Base-by-base conservation (phyloP, 2,113 vertebrate genomes). In the Puntigrus tetrazona region DNA sequence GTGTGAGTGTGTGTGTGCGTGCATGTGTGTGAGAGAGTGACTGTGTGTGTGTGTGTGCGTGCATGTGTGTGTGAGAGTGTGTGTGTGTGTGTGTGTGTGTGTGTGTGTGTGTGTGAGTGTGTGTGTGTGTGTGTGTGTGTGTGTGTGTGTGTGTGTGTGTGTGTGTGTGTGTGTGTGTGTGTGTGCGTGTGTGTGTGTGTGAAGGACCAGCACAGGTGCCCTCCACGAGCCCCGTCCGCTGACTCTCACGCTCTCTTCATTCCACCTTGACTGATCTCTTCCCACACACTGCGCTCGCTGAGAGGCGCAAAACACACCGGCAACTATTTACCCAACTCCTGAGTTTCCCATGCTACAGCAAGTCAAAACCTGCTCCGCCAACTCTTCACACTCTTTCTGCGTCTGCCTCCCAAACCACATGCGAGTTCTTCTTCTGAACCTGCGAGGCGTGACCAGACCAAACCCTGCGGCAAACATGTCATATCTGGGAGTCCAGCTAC, bases 331-430 rank as follows among this genome's bases (percentile, higher is more conserved):
- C 93, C 91, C 89, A 90, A 92, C 92, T 93, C 90, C 77, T 88
- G 88, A 92, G 90, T 94, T 94, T 94, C 93, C 93, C 93, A 94
- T 92, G 92, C 89, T 76, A 47, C 84, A 92, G 90, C 94, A 92
- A 94, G 94, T 92, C 92, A 89, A 90, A 92, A 93, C 94, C 92
- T 94, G 94, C 91, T 89, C 90, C 89, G 29, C 50, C 89, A 88
- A 90, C 90, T 91, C 88, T 88, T 81, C 83, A 88, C 86, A 87
- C 88, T 87, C 78, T 91, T 87, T 81, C 36, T 83, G 77, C 77
- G 59, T 76, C 73, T 78, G 75, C 57, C 36, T 77, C 63, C 47
- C 85, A 76, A 85, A 85, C 65, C 81, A 52, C 87, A 90, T 73
- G 89, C 79, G 86, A 90, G 91, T 87, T 73, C 43, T 38, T 7